Percentiles rank a stretch among this genome's conserved stretches.
Evolutionary conservation across 2,888 invertebrate species (phyloP).

Genomic region (Agrotis exclamationis): DNA sequence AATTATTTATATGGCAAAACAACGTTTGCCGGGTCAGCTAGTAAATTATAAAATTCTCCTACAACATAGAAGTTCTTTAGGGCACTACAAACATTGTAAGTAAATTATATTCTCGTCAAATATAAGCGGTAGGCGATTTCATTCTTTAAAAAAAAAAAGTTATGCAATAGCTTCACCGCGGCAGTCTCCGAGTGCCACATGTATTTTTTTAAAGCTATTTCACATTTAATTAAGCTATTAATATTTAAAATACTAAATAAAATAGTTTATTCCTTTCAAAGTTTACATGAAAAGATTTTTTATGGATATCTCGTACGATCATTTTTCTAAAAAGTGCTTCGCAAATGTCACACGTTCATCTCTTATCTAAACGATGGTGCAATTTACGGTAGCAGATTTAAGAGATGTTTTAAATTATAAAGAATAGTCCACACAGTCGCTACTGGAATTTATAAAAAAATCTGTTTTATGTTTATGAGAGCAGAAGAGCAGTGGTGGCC

Average conservation of each 20-base stretch:
- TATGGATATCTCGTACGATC: slow-evolving; percentile 14
- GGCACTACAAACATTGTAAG: too few relatives aligned
- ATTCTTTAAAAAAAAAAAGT: too few relatives aligned
- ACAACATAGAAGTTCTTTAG: too few relatives aligned
- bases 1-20: too few relatives aligned
- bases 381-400: slow-evolving; percentile 53
- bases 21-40: too few relatives aligned
- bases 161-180: too few relatives aligned
- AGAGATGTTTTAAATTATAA: slow-evolving; percentile 16
- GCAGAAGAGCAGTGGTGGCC: too few relatives aligned
- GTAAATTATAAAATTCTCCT: too few relatives aligned
- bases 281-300: background rate
- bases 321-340: slow-evolving; percentile 31
- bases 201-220: background rate
- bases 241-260: background rate
- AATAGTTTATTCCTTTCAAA: background rate
- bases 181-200: too few relatives aligned
- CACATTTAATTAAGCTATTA: background rate
- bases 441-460: background rate
- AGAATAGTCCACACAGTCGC: slow-evolving; percentile 12
- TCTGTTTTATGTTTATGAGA: too few relatives aligned
- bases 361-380: slow-evolving; percentile 56
- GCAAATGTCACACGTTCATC: slow-evolving; percentile 36
- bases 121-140: too few relatives aligned
- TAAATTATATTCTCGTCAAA: too few relatives aligned